Conservation (phyloP, 2,113 vertebrate species). For the Irena cyanogastra region DNA sequence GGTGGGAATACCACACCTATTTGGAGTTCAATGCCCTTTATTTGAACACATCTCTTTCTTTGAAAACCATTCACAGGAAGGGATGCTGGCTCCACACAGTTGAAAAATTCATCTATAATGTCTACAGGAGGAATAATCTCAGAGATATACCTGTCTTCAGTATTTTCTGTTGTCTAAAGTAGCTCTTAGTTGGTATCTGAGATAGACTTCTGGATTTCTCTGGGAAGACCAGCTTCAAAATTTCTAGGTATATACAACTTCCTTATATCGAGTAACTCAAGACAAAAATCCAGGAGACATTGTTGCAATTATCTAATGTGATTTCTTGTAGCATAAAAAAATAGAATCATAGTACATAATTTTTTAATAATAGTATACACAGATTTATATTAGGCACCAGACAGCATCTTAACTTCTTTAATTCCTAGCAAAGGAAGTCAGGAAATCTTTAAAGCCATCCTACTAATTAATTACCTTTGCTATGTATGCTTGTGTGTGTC, state of each 20-base stretch:
- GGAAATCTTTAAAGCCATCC: not conserved
- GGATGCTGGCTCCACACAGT: not conserved
- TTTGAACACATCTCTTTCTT: not conserved
- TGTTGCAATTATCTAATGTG: rapidly evolving
- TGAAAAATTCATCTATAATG: not conserved
- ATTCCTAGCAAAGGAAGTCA: not conserved
- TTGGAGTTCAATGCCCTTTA: no score
- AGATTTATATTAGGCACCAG: not conserved
- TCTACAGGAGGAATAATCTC: not conserved
- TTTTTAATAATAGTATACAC: not conserved
- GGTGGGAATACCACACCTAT: not conserved
- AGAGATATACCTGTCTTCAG: not conserved
- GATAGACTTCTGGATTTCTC: not conserved
- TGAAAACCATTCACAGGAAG: not conserved
- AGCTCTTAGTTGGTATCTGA: not conserved
- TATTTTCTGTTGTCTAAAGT: not conserved
- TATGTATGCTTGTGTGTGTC: not conserved
- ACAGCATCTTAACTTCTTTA: not conserved
- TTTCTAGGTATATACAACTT: not conserved
- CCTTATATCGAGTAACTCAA: not conserved
- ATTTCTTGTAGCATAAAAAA: not conserved
- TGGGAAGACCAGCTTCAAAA: not conserved
- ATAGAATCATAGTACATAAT: not conserved
- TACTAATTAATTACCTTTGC: not conserved
- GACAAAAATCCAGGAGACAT: not conserved